Base-by-base conservation (phyloP, 1,140 invertebrate species). In the Calycopis cecrops region DNA sequence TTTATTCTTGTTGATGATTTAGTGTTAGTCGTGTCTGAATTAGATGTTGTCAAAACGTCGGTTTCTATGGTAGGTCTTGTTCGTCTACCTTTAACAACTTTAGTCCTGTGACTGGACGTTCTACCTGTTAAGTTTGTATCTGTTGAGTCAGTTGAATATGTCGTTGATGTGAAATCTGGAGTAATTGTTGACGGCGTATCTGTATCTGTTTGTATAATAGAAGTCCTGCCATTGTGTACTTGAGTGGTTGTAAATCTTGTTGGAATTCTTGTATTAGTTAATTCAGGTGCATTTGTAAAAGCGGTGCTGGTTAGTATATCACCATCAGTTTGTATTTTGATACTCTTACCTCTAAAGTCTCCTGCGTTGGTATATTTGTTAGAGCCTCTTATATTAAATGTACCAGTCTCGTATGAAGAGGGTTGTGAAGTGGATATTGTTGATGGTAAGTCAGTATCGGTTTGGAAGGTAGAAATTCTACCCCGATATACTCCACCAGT, bases 231-330 rank as follows among this genome's bases (percentile, higher is more conserved):
- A 9, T 12, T 44, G 9, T 44, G 16, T 14, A 3, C 8, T 7
- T 9, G 14, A 44, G 40, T 16, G 17, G 40, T 44, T 16, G 40
- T 44, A 17, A 44, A 44, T 44, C 40, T 44, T 40, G 12, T 14
- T 40, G 38, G 38, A 40, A 40, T 7, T 11, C 38, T n/a, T 16
- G 0, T 44, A 14, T 44, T 44, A 9, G 17, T 14, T 9, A 44
- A 9, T 44, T 44, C 16, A 17, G 40, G 40, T 17, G 40, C 14
- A 18, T 44, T 17, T 44, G 40, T 44, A 18, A 12, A 44, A 44
- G 17, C 40, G 40, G 17, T 16, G 4, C 21, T 28, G 21, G 21
- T 28, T 28, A 16, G 40, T 44, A 44, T 44, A 17, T 44, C 40
- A 16, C 14, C 17, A 17, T 44, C 17, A 18, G 40, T 16, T 44